phyloP scores from a whole-genome alignment of 2,113 vertebrate species.

The Galeopterus variegatus region DNA sequence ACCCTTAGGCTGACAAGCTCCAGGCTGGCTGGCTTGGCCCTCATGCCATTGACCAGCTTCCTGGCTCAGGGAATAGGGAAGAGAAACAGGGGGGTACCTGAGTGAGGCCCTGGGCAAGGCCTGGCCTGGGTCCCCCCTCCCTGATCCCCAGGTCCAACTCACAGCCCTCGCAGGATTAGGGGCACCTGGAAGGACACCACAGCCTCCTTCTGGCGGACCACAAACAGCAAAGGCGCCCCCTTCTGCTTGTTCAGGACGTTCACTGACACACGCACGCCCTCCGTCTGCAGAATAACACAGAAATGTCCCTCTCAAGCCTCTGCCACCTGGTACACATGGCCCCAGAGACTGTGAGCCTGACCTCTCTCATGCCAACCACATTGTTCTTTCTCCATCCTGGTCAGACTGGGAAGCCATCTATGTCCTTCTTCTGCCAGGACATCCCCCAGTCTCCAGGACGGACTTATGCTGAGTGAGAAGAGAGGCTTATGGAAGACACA shows the following conservation, averaged over 20 bases:
- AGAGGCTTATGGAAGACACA: neutral
- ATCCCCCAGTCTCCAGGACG: neutral
- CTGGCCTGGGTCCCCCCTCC: neutral
- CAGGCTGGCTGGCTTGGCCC: neutral
- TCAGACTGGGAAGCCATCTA: neutral
- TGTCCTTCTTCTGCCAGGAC: neutral
- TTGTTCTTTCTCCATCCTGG: neutral
- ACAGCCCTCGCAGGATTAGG: constrained; percentile 97
- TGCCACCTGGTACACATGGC: neutral
- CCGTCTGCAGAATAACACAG: constrained; percentile 89
- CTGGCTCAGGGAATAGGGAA: neutral
- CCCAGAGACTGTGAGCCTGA: neutral
- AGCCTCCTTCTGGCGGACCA: constrained; percentile 97
- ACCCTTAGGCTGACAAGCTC: neutral
- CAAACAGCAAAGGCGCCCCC: constrained; percentile 94
- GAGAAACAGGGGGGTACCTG: neutral
- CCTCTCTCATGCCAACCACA: neutral
- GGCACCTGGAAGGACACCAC: constrained; percentile 98
- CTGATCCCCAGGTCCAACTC: constrained; percentile 87
- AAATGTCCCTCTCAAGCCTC: neutral
- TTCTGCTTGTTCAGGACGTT: constrained; percentile 91
- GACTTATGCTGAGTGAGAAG: neutral
- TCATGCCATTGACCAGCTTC: neutral
- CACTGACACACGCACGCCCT: constrained; percentile 96
- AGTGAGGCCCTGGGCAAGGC: constrained; percentile 24